Evolutionary conservation across 2,797 vertebrate genomes (phyloP).

Genomic region (Babyrousa celebensis): DNA sequence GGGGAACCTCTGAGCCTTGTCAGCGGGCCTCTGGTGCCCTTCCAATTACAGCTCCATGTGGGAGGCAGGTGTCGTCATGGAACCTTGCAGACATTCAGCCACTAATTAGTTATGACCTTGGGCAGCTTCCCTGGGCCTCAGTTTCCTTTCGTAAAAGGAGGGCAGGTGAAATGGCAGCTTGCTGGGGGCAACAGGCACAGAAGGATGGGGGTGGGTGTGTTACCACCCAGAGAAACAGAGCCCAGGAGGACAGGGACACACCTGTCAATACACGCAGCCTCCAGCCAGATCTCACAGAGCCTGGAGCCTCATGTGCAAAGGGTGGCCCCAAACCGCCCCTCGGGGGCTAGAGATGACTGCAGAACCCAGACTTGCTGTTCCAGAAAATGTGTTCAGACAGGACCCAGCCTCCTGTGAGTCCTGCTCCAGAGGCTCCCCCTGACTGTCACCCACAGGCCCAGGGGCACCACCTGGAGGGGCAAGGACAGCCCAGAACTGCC

Average conservation of each 20-base stretch:
- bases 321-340: neutral
- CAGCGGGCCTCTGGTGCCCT: accelerated
- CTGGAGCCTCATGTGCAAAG: neutral
- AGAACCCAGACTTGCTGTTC: neutral
- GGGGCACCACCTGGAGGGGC: accelerated
- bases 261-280: accelerated
- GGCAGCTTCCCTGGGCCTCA: constrained; percentile 41
- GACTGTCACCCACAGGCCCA: neutral
- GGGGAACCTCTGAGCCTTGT: neutral
- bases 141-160: constrained; percentile 9
- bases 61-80: constrained; percentile 61
- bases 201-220: neutral
- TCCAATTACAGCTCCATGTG: neutral
- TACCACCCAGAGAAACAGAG: neutral
- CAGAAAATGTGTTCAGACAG: neutral
- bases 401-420: no score
- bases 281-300: neutral
- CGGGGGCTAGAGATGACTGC: neutral
- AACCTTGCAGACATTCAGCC: neutral
- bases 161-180: neutral
- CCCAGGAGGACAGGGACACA: neutral
- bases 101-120: constrained; percentile 64
- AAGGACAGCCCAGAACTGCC: no score
- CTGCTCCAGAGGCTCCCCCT: accelerated
- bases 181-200: neutral